Evolutionary conservation across 2,888 invertebrate genomes (phyloP).

Genomic region (Suillia variegata): DNA sequence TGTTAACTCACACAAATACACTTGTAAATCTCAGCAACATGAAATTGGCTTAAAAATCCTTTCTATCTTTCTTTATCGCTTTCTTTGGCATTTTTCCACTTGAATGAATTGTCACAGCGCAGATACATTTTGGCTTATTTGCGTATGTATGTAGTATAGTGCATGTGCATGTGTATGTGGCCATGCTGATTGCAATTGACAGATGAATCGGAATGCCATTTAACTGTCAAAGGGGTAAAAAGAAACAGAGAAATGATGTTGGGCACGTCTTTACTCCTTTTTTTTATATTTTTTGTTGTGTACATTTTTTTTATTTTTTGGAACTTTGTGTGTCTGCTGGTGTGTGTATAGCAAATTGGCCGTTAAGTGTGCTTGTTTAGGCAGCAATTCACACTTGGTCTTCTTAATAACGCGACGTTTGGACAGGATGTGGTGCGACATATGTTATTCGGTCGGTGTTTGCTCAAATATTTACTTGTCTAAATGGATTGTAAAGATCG

Average conservation of each 20-base stretch:
- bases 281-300: background rate
- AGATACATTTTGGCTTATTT: slow-evolving; percentile 31
- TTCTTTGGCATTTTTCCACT: slow-evolving; percentile 43
- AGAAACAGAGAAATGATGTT: too few species aligned
- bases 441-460: too few species aligned
- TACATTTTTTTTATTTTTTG: background rate
- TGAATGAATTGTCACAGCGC: slow-evolving; percentile 46
- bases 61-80: background rate
- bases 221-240: slow-evolving; percentile 33
- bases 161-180: background rate
- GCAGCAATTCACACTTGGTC: slow-evolving; percentile 10
- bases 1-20: background rate
- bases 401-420: too few species aligned
- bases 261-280: background rate
- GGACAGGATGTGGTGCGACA: too few species aligned
- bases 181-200: slow-evolving; percentile 49
- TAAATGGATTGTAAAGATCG: too few species aligned
- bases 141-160: slow-evolving; percentile 28
- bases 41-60: slow-evolving; percentile 46
- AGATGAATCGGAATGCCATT: slow-evolving; percentile 23
- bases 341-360: slow-evolving; percentile 47
- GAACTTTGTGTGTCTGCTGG: background rate
- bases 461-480: too few species aligned
- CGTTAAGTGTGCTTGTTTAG: slow-evolving; percentile 31
- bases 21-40: slow-evolving; percentile 22